phyloP scores from a whole-genome alignment of 64 coral and sea anemone species.

The Pocillopora damicornis region DNA sequence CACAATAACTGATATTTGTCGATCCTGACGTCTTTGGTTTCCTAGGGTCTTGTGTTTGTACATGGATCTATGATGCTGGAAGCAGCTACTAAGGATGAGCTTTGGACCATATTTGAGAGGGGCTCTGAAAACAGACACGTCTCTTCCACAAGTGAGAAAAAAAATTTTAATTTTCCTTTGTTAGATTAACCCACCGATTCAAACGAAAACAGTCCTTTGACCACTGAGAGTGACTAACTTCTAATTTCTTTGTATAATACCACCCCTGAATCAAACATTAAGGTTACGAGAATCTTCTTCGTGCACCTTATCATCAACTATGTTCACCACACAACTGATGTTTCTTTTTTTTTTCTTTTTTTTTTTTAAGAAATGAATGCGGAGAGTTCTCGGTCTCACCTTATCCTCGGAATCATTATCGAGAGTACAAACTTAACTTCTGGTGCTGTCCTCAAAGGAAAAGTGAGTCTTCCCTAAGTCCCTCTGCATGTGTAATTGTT shows the following conservation, averaged over 20 bases:
- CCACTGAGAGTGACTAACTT: neutral
- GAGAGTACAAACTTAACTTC: constrained; percentile 96
- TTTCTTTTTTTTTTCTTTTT: neutral
- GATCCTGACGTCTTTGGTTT: neutral
- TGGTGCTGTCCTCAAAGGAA: constrained; percentile 92
- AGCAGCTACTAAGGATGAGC: constrained; percentile 43
- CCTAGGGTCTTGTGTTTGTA: constrained; percentile 92
- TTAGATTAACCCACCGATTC: too few relatives aligned
- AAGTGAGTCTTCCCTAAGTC: constrained; percentile 43
- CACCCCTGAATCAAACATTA: too few relatives aligned
- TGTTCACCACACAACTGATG: too few relatives aligned
- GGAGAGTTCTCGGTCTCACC: constrained; percentile 95
- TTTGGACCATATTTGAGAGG: constrained; percentile 79
- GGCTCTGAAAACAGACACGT: constrained; percentile 99
- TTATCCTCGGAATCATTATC: constrained; percentile 91
- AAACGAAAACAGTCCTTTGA: too few relatives aligned
- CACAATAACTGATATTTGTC: neutral
- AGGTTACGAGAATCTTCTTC: too few relatives aligned
- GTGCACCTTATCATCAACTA: neutral
- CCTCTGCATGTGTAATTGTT: neutral
- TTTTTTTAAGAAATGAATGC: constrained; percentile 92
- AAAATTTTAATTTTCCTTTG: neutral
- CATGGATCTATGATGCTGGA: constrained; percentile 82
- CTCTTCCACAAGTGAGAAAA: constrained; percentile 88
- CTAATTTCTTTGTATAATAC: neutral